Base-by-base conservation (phyloP, 2,888 invertebrate species). In the Agriopis leucophaearia region DNA sequence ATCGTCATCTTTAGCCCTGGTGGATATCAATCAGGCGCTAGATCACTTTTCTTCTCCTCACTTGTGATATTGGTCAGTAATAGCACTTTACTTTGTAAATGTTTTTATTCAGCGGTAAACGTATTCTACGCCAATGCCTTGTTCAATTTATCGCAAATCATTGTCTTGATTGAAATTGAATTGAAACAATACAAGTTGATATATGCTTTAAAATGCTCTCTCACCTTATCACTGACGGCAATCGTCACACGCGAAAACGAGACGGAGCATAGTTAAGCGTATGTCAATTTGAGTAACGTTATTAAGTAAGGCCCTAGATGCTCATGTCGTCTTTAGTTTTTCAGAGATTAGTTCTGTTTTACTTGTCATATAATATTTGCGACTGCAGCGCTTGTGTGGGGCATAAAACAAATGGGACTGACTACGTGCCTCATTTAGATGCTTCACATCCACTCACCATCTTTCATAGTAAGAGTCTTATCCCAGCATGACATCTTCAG, bases 401-500 rank as follows among this genome's bases (percentile, higher is more conserved):
- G 44, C 5, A 12, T 6, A 38, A 38, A 38, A 38, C 38, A 27
- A 27, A 27, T 27, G 3, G 27, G 27, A 27, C 5, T 5, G 27
- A 27, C 27, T 27, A 27, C 38, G 9, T 38, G 38, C 38, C 38
- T 10, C 38, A 38, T 38, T 38, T 10, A 10, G 9, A 38, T n/a
- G 8, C 35, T 81, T 82, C 18, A 40, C 18, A 47, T 47, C n/a
- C 38, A 48, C 16, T 59, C 16, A 36, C 54, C 15, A 42, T 51
- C 8, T 18, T 45, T 45, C 35, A 50, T 36, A 47, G 68, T 44
- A 59, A 51, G 18, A 36, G 27, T 38, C 16, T 36, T 38, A 16
- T 44, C 68, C 40, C 68, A 69, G 68, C 68, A 15, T 56, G 68
- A 64, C 57, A 69, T 56, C 64, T 73, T 74, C 83, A 85, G 88